A percentile compares a stretch with the other conserved stretches of the same genome.
These are phyloP conservation scores for Lithosia quadra DNA, from an alignment of 2,888 invertebrate species.

Conservation along the genomic window DNA sequence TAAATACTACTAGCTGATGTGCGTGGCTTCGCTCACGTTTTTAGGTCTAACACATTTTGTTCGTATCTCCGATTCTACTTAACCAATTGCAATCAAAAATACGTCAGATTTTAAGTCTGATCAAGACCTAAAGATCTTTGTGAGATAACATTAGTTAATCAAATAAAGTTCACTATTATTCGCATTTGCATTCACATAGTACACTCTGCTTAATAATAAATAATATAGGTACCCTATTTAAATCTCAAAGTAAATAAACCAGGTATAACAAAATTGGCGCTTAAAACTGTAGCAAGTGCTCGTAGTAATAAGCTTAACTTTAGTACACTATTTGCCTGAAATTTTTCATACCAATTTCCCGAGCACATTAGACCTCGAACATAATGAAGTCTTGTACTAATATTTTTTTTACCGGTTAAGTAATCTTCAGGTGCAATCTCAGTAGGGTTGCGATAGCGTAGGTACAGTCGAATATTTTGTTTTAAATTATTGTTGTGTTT, in stretches of 20 bases:
- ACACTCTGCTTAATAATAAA: neutral
- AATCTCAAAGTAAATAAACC: neutral
- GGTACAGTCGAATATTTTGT: too few relatives aligned
- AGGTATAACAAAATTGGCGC: neutral
- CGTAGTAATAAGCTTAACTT: neutral
- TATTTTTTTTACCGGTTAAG: neutral
- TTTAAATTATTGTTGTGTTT: too few relatives aligned
- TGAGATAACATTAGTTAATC: neutral
- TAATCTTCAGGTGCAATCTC: neutral
- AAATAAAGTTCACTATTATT: neutral
- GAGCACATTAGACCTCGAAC: neutral
- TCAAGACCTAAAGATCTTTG: too few relatives aligned
- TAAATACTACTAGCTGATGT: too few relatives aligned
- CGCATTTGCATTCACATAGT: neutral
- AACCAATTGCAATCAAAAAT: too few relatives aligned
- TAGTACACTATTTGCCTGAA: slow-evolving; percentile 3
- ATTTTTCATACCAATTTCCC: neutral
- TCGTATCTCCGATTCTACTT: too few relatives aligned
- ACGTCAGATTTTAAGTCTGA: too few relatives aligned
- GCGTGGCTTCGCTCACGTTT: too few relatives aligned
- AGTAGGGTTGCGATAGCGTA: neutral
- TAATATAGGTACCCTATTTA: neutral
- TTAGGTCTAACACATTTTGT: too few relatives aligned
- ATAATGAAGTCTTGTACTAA: neutral
- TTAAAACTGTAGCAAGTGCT: neutral